Evolutionary conservation across 2,888 invertebrate genomes (phyloP).

Genomic region (Candidula unifasciata): DNA sequence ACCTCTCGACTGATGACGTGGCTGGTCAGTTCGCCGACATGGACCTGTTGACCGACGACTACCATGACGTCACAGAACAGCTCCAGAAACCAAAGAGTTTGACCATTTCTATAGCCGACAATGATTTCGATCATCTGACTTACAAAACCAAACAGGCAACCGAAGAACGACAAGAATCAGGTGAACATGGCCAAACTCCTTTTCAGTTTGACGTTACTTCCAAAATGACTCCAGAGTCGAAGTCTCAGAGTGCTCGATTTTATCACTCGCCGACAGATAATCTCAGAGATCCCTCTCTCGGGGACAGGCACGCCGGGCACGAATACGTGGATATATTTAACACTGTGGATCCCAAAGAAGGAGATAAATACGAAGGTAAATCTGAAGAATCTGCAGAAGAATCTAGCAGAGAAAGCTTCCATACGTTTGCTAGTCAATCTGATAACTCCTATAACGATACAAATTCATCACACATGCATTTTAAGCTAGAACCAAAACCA

Average conservation of each 20-base stretch:
- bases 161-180: not conserved
- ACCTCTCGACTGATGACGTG: not conserved
- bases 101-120: not conserved
- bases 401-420: not conserved
- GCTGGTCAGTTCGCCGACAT: too few relatives aligned
- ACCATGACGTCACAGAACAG: not conserved
- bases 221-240: not conserved
- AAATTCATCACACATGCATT: not conserved
- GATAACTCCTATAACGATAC: not conserved
- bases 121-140: not conserved
- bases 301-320: too few relatives aligned
- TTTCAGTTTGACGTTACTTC: not conserved
- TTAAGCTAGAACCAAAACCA: not conserved
- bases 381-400: not conserved
- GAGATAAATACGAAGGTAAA: not conserved
- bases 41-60: not conserved
- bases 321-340: not conserved
- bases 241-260: too few relatives aligned
- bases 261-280: too few relatives aligned
- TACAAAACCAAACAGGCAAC: slow-evolving; percentile 7
- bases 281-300: too few relatives aligned
- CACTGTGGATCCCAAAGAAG: not conserved
- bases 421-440: not conserved
- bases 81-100: not conserved
- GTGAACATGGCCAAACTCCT: not conserved